Evolutionary conservation across 2,797 vertebrate genomes (phyloP).

Genomic region (Squalus acanthias): DNA sequence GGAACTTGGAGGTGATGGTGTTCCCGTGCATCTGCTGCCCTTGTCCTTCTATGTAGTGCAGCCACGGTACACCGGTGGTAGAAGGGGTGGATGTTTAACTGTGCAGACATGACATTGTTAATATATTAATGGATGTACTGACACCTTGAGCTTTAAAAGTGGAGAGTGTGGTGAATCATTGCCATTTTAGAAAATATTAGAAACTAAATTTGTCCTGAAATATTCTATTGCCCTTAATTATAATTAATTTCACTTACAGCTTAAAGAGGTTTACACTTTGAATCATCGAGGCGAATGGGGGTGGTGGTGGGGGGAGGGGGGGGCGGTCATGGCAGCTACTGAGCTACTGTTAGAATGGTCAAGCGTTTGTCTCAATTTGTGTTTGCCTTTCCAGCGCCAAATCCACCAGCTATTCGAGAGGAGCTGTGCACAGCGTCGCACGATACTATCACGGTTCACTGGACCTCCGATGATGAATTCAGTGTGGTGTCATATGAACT

Average conservation of each 20-base stretch:
- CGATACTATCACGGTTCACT: conserved; percentile 95
- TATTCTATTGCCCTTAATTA: background rate
- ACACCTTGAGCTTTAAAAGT: too few species aligned
- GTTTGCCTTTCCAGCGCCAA: conserved; percentile 69
- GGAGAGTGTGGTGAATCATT: background rate
- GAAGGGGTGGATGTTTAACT: background rate
- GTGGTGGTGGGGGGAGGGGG: background rate
- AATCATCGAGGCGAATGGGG: background rate
- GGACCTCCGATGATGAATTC: conserved; percentile 96
- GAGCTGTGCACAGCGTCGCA: conserved; percentile 94
- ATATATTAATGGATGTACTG: background rate
- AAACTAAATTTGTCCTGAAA: background rate
- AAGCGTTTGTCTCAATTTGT: background rate
- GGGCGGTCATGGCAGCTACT: background rate
- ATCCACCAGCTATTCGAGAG: conserved; percentile 87
- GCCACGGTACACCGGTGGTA: background rate
- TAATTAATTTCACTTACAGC: background rate
- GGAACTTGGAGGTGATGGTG: background rate
- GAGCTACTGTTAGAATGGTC: too few species aligned
- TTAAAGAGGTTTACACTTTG: background rate
- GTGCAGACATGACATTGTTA: background rate
- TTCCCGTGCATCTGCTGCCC: background rate
- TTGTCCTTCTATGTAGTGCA: background rate
- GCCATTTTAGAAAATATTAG: background rate
- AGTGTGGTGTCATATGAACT: conserved; percentile 92